These are phyloP conservation scores for Drosophila prolongata DNA, from an alignment of 2,888 invertebrate genomes.

Conservation along the genomic window DNA sequence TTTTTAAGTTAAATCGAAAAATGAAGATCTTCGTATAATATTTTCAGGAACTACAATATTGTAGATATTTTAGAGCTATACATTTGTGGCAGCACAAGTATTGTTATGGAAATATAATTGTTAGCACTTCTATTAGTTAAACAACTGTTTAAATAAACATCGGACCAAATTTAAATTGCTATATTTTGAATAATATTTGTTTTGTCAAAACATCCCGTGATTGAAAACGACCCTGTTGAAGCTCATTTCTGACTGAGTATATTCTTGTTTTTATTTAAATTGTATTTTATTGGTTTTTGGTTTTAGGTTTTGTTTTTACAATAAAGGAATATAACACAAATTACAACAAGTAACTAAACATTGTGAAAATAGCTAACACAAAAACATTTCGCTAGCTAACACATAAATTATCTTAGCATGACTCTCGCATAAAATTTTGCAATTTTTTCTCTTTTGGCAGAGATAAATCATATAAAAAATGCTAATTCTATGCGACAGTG, in stretches of 20 bases:
- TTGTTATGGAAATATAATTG: too few species aligned
- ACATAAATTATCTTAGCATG: constrained; percentile 62
- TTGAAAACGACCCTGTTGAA: neutral
- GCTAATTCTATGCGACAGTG: constrained; percentile 59
- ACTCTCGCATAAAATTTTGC: constrained; percentile 37
- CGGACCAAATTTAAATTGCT: neutral
- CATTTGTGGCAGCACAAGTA: too few species aligned
- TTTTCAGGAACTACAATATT: too few species aligned
- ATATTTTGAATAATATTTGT: too few species aligned
- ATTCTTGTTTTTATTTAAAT: neutral
- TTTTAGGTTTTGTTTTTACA: constrained; percentile 22
- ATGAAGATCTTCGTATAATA: too few species aligned
- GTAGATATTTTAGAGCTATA: too few species aligned
- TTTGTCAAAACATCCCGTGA: too few species aligned
- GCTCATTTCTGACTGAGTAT: neutral
- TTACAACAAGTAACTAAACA: constrained; percentile 62
- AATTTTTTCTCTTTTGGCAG: constrained; percentile 44
- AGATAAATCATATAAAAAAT: constrained; percentile 68
- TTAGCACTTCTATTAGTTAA: too few species aligned
- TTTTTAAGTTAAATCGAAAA: too few species aligned
- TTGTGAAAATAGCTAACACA: constrained; percentile 55
- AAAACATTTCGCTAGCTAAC: constrained; percentile 67
- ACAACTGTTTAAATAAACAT: neutral
- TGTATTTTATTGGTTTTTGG: neutral
- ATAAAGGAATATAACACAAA: constrained; percentile 43